A percentile compares a stretch with the other conserved stretches of the same genome.
phyloP scores from a whole-genome alignment of 2,888 invertebrate genomes.

The Trachelus stipa region DNA sequence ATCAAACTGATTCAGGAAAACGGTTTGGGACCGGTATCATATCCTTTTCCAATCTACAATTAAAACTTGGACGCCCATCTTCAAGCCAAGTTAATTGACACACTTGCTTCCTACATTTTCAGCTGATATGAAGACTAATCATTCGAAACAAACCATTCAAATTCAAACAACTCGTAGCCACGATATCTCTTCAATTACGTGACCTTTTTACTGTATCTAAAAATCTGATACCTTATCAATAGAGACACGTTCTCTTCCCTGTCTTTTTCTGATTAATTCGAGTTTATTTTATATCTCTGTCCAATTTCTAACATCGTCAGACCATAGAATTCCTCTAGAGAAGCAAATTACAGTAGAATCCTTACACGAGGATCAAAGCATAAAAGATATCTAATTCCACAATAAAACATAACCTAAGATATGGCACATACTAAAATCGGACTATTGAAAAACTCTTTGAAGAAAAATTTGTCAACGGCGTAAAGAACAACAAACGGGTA shows the following conservation, averaged over 20 bases:
- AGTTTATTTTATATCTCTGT: not conserved
- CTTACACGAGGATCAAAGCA: not conserved
- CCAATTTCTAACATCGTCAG: not conserved
- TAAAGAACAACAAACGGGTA: not conserved
- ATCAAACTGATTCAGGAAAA: no score
- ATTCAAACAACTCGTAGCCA: not conserved
- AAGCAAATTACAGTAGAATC: not conserved
- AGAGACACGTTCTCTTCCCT: not conserved
- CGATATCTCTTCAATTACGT: not conserved
- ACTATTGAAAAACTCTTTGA: not conserved
- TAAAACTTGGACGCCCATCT: not conserved
- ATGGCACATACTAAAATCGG: not conserved
- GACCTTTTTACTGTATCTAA: not conserved
- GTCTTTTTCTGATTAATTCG: not conserved
- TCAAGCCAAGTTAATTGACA: not conserved
- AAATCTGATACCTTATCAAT: not conserved
- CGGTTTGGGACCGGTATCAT: not conserved
- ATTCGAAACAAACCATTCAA: not conserved
- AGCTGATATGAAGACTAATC: not conserved
- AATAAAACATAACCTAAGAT: not conserved
- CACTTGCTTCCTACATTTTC: not conserved
- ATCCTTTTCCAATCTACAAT: not conserved
- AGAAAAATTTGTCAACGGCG: not conserved
- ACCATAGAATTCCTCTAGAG: not conserved
- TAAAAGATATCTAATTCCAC: not conserved